Percentiles rank a stretch among this genome's conserved stretches.
Conservation (phyloP, 2,113 vertebrate species). For the Oreochromis spilurus region DNA sequence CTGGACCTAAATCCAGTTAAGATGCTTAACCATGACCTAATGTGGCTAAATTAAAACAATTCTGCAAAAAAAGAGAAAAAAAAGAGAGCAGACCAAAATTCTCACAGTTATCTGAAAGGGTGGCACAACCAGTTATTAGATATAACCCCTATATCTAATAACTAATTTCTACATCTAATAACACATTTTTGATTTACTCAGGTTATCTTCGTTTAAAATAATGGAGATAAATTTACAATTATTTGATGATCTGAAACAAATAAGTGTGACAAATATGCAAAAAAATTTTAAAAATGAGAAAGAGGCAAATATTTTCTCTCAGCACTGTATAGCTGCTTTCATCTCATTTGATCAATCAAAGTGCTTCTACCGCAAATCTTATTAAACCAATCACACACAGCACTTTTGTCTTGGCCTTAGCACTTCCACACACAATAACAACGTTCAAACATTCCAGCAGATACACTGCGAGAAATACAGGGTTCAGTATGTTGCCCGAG, state of each 20-base stretch:
- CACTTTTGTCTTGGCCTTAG: not conserved
- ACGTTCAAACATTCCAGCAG: not conserved
- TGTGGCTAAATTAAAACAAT: not conserved
- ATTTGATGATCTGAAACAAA: not conserved
- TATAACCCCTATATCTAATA: not conserved
- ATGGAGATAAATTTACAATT: not conserved
- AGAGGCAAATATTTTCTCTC: not conserved
- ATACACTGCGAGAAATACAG: not conserved
- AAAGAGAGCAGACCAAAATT: not conserved
- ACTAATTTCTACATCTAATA: not conserved
- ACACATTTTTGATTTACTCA: not conserved
- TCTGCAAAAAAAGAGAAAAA: not conserved
- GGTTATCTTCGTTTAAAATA: not conserved
- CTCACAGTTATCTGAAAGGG: not conserved
- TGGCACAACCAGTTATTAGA: not conserved
- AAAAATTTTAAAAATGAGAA: not conserved
- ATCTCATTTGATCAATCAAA: not conserved
- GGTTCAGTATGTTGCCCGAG: not conserved
- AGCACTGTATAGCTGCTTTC: not conserved
- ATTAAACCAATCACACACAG: not conserved
- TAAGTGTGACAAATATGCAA: not conserved
- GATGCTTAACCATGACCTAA: not conserved
- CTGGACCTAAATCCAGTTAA: not conserved
- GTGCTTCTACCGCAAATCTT: not conserved
- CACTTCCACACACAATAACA: not conserved